Base-by-base conservation (phyloP, 2,888 invertebrate genomes). In the Blastobasis lacticolella region DNA sequence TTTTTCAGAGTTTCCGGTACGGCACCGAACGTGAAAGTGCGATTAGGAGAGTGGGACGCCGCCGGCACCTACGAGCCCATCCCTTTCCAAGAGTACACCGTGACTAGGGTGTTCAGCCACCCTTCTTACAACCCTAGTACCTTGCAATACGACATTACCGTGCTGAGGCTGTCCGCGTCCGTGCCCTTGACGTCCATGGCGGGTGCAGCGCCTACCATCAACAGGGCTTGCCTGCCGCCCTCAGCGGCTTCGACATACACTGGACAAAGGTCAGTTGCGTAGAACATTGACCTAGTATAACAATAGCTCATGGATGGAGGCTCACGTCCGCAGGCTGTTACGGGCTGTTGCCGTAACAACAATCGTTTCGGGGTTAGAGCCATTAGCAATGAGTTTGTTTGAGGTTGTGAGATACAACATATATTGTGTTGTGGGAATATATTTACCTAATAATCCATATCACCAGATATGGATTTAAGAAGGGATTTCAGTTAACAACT, bases 91-190 rank as follows among this genome's bases (percentile, higher is more conserved):
- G 93, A 94, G 68, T 90, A 91, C 57, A 78, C 73, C 5, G 81
- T 94, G 0, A 68, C 79, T 5, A 89, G 81, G 61, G 90, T 94
- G 43, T 90, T 90, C 57, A 81, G 91, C 6, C 91, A 91, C 63
- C 90, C 94, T 0, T 88, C 90, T 10, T 97, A 91, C 74, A 92
- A 93, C 67, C 77, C 91, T 0, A 88, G 86, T 51, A 95, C 94
- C 57, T 86, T 97, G 46, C 92, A 92, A 60, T 95, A 94, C 69
- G 95, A 97, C 72, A 89, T 97, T 41, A 96, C 96, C 1, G 88
- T 97, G 0, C 73, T 97, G 38, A 89, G 92, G 54, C 77, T 97
- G n/a, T 81, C 90, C 60, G 67, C 86, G 0, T 67, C 91, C 0
- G 90, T 93, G 10, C 88, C 90, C 0, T 67, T 92, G 6, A 73